Conservation (phyloP, 92 coral and sea anemone genomes). For the Phymanthus crucifer region DNA sequence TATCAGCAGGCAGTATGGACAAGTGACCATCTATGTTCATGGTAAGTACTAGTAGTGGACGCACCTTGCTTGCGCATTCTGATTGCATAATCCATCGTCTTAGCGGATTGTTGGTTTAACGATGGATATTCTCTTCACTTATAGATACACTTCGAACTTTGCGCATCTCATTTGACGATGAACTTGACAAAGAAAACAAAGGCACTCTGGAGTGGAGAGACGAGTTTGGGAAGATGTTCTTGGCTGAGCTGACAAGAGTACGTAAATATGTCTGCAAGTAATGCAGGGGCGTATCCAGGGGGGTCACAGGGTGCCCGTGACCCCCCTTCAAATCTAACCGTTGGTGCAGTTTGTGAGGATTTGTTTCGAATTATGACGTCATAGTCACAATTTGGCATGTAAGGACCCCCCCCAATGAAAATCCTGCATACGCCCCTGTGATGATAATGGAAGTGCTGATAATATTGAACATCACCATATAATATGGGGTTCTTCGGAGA, state of each 20-base stretch:
- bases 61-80: neutral
- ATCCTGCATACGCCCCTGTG: too few relatives aligned
- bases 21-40: conserved; percentile 35
- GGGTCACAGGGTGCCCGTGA: too few relatives aligned
- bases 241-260: conserved; percentile 37
- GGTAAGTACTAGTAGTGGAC: conserved; percentile 28
- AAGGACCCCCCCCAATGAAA: too few relatives aligned
- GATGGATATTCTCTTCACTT: neutral
- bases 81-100: neutral
- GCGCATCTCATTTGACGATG: conserved; percentile 51
- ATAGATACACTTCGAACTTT: conserved; percentile 36
- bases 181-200: conserved; percentile 34
- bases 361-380: too few relatives aligned
- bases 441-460: too few relatives aligned
- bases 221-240: conserved; percentile 26
- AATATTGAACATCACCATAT: too few relatives aligned
- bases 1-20: conserved; percentile 19
- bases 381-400: too few relatives aligned
- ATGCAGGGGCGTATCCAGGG: too few relatives aligned
- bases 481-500: too few relatives aligned
- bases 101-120: neutral
- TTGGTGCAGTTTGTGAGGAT: too few relatives aligned
- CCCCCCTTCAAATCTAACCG: too few relatives aligned
- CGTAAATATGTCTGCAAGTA: neutral
- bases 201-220: conserved; percentile 48